phyloP scores from a whole-genome alignment of 2,888 invertebrate genomes.

The Coenonympha arcania region DNA sequence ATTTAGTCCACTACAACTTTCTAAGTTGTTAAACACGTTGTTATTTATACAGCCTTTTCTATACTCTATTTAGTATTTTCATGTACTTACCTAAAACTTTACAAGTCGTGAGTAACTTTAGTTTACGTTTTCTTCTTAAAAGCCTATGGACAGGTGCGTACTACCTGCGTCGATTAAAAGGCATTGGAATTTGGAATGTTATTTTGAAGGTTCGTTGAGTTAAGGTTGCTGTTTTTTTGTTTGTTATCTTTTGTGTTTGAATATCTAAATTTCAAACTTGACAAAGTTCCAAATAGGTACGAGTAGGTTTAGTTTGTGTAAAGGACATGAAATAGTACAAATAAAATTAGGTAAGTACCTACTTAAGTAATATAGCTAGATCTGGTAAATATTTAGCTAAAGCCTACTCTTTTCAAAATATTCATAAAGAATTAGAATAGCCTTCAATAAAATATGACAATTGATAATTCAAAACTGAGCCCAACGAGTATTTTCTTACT shows the following conservation, averaged over 20 bases:
- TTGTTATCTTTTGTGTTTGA: not conserved
- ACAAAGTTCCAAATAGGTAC: too few species aligned
- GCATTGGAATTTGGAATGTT: slow-evolving; percentile 12
- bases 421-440: too few species aligned
- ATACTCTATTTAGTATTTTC: slow-evolving; percentile 9
- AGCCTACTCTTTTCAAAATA: too few species aligned
- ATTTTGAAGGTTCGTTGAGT: slow-evolving; percentile 7
- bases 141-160: slow-evolving; percentile 2
- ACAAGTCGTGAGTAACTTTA: not conserved
- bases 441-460: too few species aligned
- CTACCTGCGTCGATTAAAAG: slow-evolving; percentile 12
- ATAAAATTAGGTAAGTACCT: too few species aligned
- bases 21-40: slow-evolving; percentile 27
- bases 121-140: not conserved
- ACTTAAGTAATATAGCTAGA: too few species aligned
- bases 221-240: slow-evolving; percentile 2
- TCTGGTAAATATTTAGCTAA: too few species aligned
- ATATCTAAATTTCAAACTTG: not conserved
- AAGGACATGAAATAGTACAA: too few species aligned
- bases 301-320: too few species aligned
- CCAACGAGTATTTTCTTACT: too few species aligned
- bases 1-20: slow-evolving; percentile 27
- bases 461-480: too few species aligned
- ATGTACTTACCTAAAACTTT: not conserved
- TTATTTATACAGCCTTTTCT: slow-evolving; percentile 20